phyloP scores from a whole-genome alignment of 1,140 invertebrate species.

The Ceratitis capitata region DNA sequence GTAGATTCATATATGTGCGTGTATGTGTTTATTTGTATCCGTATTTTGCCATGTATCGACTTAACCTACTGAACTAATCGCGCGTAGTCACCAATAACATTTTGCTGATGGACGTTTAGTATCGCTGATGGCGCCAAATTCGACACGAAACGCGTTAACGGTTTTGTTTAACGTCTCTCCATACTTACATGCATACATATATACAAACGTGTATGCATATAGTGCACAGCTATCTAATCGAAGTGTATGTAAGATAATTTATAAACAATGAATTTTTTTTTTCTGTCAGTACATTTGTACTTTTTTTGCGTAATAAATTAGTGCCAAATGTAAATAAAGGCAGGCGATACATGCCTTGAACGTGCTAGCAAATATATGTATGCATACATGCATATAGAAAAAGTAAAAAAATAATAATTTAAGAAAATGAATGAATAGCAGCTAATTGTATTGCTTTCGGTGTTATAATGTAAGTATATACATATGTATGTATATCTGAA shows the following conservation, averaged over 20 bases:
- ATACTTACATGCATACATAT: too few species aligned
- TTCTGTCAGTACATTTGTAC: background rate
- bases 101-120: constrained; percentile 28
- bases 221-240: background rate
- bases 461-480: background rate
- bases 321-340: background rate
- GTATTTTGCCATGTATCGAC: background rate
- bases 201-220: too few species aligned
- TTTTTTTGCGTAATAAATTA: background rate
- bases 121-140: constrained; percentile 15
- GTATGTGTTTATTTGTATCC: background rate
- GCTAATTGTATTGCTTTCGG: background rate
- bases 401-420: background rate
- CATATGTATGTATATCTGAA: too few species aligned
- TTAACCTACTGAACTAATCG: constrained; percentile 30
- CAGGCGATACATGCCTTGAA: too few species aligned
- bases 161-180: background rate
- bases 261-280: background rate
- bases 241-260: background rate
- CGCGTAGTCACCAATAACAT: constrained; percentile 15
- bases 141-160: background rate
- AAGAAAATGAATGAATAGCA: background rate
- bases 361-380: background rate
- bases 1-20: background rate
- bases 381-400: background rate